phyloP scores from a whole-genome alignment of 2,113 vertebrate genomes.

The Hippocampus abdominalis region DNA sequence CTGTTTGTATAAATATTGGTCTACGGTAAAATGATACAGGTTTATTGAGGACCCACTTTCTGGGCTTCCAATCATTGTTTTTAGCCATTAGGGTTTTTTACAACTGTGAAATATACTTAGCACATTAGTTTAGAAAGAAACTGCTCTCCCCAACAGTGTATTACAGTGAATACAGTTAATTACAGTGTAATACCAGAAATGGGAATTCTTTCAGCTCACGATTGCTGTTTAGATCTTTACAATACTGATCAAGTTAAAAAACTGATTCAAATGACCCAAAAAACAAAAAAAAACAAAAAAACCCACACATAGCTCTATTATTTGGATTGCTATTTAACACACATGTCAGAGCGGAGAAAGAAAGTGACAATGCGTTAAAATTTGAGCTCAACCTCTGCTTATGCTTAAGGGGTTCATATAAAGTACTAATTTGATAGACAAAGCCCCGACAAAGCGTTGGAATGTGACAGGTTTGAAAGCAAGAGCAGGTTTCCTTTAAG shows the following conservation, averaged over 20 bases:
- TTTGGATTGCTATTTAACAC: not conserved
- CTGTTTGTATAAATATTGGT: not conserved
- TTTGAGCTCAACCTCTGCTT: not conserved
- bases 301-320: not conserved
- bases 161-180: too few species aligned
- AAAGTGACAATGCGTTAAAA: not conserved
- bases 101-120: not conserved
- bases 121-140: not conserved
- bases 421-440: constrained; percentile 1
- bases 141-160: not conserved
- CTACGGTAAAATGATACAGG: not conserved
- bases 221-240: not conserved
- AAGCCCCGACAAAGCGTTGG: not conserved
- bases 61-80: not conserved
- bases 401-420: not conserved
- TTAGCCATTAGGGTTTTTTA: not conserved
- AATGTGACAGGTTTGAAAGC: constrained; percentile 3
- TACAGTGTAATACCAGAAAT: not conserved
- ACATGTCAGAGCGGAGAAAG: not conserved
- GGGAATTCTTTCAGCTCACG: not conserved
- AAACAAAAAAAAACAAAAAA: not conserved
- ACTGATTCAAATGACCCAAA: not conserved
- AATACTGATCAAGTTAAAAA: not conserved
- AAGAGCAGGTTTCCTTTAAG: not conserved
- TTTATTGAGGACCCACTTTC: not conserved